phyloP scores from a whole-genome alignment of 2,797 vertebrate genomes.

The Myotis myotis region DNA sequence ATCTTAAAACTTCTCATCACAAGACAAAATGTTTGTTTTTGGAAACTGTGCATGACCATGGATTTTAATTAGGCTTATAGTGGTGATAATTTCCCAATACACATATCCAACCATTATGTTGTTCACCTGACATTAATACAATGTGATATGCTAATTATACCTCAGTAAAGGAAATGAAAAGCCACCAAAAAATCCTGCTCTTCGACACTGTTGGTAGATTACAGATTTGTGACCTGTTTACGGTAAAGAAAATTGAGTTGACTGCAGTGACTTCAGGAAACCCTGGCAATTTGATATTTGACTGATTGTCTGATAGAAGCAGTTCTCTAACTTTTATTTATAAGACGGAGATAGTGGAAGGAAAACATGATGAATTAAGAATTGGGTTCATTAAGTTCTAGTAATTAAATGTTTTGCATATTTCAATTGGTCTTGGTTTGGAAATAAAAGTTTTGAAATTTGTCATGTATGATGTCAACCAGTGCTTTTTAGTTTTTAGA shows the following conservation, averaged over 20 bases:
- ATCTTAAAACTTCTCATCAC: background rate
- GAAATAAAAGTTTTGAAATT: slow-evolving; percentile 34
- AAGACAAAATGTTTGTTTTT: background rate
- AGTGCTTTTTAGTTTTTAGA: background rate
- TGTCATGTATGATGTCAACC: background rate
- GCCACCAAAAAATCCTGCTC: background rate
- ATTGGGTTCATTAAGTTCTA: background rate
- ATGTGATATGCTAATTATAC: background rate
- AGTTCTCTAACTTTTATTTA: background rate
- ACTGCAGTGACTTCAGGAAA: background rate
- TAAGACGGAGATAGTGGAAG: background rate
- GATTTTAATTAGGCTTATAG: background rate
- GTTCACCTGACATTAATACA: background rate
- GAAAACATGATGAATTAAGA: background rate
- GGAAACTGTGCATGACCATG: background rate
- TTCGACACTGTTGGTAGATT: background rate
- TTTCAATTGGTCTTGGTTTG: slow-evolving; percentile 35
- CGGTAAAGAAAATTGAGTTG: background rate
- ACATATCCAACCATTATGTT: background rate
- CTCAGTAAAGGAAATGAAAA: background rate
- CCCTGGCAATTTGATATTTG: background rate
- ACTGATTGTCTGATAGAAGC: background rate
- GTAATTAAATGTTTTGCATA: background rate
- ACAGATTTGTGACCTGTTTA: background rate
- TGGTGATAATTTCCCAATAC: background rate